Percentiles rank a stretch among this genome's conserved stretches.
Evolutionary conservation across 2,888 invertebrate species (phyloP).

Genomic region (Schizotus pectinicornis): DNA sequence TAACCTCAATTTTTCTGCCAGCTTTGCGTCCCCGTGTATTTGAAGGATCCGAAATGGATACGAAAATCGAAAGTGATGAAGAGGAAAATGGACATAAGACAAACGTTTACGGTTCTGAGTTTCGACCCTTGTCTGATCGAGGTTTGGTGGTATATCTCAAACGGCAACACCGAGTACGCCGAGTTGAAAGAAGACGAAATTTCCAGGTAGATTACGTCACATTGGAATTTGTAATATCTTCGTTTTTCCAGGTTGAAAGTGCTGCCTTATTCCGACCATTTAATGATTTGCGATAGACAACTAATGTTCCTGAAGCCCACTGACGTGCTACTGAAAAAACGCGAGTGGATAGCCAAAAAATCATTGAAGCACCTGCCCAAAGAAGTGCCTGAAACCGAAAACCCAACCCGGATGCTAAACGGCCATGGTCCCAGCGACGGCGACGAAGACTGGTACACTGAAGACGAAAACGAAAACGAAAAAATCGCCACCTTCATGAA

Average conservation of each 20-base stretch:
- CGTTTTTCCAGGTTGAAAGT: constrained; percentile 69
- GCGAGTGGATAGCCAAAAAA: constrained; percentile 77
- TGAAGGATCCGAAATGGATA: constrained; percentile 83
- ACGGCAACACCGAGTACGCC: constrained; percentile 70
- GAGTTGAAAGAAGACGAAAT: constrained; percentile 79
- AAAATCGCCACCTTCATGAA: constrained; percentile 41
- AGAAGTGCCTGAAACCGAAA: constrained; percentile 40
- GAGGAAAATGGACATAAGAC: constrained; percentile 50
- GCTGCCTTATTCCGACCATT: constrained; percentile 68
- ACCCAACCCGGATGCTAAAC: constrained; percentile 32
- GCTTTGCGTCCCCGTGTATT: constrained; percentile 62
- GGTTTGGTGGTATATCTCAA: constrained; percentile 79
- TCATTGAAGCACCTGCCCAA: constrained; percentile 49
- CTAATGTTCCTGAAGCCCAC: constrained; percentile 78
- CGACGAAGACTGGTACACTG: constrained; percentile 57
- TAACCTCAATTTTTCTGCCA: constrained; percentile 43
- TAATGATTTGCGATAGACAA: constrained; percentile 89
- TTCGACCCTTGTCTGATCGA: constrained; percentile 81
- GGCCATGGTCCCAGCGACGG: constrained; percentile 36
- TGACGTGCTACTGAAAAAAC: constrained; percentile 77
- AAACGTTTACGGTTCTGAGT: constrained; percentile 78
- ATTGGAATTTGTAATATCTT: constrained; percentile 13
- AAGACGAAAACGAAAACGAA: constrained; percentile 52
- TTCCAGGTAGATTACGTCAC: constrained; percentile 60
- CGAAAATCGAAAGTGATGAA: constrained; percentile 78